Base-by-base conservation (phyloP, 2,888 invertebrate species). In the Mythimna loreyi region DNA sequence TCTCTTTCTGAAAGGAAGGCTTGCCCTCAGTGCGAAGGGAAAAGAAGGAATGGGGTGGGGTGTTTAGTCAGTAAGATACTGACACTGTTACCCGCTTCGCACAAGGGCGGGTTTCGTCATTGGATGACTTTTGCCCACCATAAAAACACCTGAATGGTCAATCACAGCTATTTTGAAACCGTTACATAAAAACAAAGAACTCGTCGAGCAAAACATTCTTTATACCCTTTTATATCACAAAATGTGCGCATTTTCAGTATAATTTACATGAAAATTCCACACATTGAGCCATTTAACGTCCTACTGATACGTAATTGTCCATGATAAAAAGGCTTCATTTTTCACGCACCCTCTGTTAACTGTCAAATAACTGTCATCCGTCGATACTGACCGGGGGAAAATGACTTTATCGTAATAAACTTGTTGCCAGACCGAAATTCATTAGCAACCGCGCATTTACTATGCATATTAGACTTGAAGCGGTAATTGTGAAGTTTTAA, bases 321-420 rank as follows among this genome's bases (percentile, higher is more conserved):
- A 84, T 86, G 84, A 84, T 85, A 86, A 87, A 85, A 87, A 85
- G 83, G 80, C 71, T 67, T 68, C 62, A 77, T 80, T 84, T 84
- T 84, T 80, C 76, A 76, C 69, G 79, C 72, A 81, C 80, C 80
- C 81, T 71, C 79, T 84, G 85, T 87, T 85, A 71, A 69, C 83
- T 72, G 85, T 87, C 86, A 84, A 89, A 90, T 90, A 77, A 86
- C 81, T 87, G 88, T 89, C 90, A 87, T 47, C 75, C 75, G 75
- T 75, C 81, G 82, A 83, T 87, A 78, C 82, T 87, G 82, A 77
- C 75, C 67, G 58, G 36, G n/a, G 61, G 43, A 80, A 89, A 90
- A 91, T 86, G 84, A 87, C 87, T 91, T 93, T 90, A 92, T 89
- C 84, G 90, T 92, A 91, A 92, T 93, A 90, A 90, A 92, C 89